Conservation (phyloP, 2,888 invertebrate species). For the Cylindroiulus punctatus region DNA sequence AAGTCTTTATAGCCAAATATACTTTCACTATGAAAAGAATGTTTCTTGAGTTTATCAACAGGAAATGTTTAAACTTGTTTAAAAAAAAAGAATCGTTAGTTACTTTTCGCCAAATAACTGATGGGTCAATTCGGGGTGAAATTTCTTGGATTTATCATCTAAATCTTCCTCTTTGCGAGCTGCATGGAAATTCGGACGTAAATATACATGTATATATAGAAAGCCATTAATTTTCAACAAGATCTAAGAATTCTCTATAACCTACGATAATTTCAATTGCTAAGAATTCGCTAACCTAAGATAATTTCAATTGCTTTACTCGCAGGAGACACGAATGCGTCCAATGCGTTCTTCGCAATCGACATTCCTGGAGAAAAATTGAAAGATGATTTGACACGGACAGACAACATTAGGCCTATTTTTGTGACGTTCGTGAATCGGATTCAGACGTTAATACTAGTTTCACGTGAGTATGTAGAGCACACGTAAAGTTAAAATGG, state of each 20-base stretch:
- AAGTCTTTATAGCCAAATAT: slow-evolving; percentile 94
- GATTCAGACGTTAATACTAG: neutral
- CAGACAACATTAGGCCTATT: neutral
- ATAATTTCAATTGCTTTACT: slow-evolving; percentile 72
- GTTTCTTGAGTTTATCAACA: slow-evolving; percentile 43
- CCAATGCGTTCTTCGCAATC: slow-evolving; percentile 55
- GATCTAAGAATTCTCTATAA: too few relatives aligned
- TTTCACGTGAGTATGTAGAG: neutral
- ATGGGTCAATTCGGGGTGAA: slow-evolving; percentile 88
- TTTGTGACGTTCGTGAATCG: neutral
- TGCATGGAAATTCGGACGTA: slow-evolving; percentile 59
- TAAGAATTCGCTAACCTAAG: slow-evolving; percentile 66
- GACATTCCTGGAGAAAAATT: slow-evolving; percentile 49
- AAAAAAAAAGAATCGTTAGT: slow-evolving; percentile 56
- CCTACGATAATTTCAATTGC: too few relatives aligned
- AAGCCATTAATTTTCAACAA: neutral
- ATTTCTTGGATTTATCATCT: slow-evolving; percentile 73
- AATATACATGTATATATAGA: neutral
- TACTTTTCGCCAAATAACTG: slow-evolving; percentile 89
- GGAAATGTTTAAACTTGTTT: too few relatives aligned
- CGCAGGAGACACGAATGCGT: slow-evolving; percentile 56
- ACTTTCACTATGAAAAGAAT: slow-evolving; percentile 74
- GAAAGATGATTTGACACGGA: neutral
- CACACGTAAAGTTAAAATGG: neutral
- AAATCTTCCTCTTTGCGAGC: slow-evolving; percentile 75